phyloP scores from a whole-genome alignment of 2,797 vertebrate species.

The Leucoraja ocellata region DNA sequence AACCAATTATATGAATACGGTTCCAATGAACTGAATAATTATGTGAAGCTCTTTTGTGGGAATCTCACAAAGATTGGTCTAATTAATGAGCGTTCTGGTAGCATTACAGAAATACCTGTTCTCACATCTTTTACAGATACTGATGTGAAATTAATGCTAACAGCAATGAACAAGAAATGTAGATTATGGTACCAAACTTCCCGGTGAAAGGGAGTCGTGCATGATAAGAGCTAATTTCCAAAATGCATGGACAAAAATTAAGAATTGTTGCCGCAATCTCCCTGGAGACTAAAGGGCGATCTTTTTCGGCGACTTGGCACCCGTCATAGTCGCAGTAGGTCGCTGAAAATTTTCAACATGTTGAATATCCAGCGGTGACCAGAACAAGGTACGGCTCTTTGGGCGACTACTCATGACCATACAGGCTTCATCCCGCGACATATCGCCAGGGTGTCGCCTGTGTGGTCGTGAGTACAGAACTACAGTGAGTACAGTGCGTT shows the following conservation, averaged over 20 bases:
- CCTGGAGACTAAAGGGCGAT: no score
- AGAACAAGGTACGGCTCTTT: no score
- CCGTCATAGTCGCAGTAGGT: no score
- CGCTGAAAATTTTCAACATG: no score
- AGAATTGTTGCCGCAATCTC: neutral
- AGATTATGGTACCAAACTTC: neutral
- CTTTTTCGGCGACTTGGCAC: no score
- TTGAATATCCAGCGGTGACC: no score
- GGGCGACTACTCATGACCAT: no score
- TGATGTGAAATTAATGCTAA: neutral
- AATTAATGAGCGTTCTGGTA: neutral
- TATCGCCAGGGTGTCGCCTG: no score
- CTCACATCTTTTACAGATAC: neutral
- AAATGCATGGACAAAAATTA: neutral
- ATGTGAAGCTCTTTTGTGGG: neutral
- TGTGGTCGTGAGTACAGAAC: no score
- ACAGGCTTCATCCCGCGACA: no score
- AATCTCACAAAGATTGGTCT: neutral
- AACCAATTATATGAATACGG: neutral
- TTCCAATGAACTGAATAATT: conserved; percentile 1
- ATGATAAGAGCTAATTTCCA: neutral
- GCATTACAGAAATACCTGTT: neutral
- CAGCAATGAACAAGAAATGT: neutral
- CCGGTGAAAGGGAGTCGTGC: neutral
- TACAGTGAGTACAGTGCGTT: no score